Evolutionary conservation across 1,140 invertebrate species (phyloP), one percentile per base, ranked within the genome.

Genomic region (Vollenhovia emeryi): DNA sequence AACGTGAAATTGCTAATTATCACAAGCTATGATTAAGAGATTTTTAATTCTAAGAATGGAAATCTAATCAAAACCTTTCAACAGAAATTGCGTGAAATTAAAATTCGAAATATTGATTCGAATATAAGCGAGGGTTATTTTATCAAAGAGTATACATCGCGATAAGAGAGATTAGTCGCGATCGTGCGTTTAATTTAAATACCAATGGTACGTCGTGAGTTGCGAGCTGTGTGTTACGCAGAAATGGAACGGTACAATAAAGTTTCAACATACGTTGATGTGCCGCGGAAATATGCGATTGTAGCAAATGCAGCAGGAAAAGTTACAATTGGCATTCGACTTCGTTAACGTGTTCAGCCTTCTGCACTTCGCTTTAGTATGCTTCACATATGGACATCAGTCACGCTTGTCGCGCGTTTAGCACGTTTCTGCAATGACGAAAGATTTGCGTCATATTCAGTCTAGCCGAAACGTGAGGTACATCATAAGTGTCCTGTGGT

Each of bases 361-460:
- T 78, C 18, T 36, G 7, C 36, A 13, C 13, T 30, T 13, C 33
- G 15, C 15, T 76, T 76, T 5, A 45, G 24, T 60, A 3, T 15
- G 33, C 18, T 36, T 50, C 50, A 21, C 18, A 24, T 48, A n/a
- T 13, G 21, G 3, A 66, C 27, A 64, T 66, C 36, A 33, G 27
- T 13, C 24, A 45, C 43, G 15, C 66, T 80, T 57, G 57, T 55
- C 59, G 24, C 21, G 21, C 48, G 27, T 48, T 79, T 79, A 36
- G 24, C 21, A 69, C 30, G 55, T 73, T 80, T 80, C 66, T 43
- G 11, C 66, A 57, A 55, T 80, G 66, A 80, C 78, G 78, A 40
- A 13, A 68, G 66, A 33, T 69, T 52, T 71, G 48, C 78, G 40
- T 73, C 75, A 66, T 40, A 50, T 64, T 64, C 9, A 43, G 7